Conservation (phyloP, 2,888 invertebrate species). For the Callinectes sapidus region DNA sequence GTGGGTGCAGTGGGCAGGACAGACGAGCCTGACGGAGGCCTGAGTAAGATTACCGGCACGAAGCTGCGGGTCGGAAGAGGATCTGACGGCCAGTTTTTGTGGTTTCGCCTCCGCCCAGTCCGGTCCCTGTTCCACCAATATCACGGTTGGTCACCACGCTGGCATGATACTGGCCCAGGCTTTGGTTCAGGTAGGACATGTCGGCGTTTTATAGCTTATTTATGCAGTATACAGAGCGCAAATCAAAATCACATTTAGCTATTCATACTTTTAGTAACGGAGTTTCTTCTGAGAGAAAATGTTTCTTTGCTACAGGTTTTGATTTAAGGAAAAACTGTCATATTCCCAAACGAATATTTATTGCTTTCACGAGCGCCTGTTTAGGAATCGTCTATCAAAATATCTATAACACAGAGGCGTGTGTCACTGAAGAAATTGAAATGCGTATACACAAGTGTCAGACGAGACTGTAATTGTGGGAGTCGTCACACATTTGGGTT, state of each 20-base stretch:
- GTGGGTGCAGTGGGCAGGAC: conserved; percentile 1
- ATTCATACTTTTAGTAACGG: background rate
- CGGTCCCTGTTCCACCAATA: conserved; percentile 15
- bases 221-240: background rate
- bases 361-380: background rate
- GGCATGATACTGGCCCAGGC: background rate
- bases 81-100: conserved; percentile 11
- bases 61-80: background rate
- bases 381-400: background rate
- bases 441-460: background rate
- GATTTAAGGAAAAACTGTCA: background rate
- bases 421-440: background rate
- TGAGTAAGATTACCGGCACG: background rate
- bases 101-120: background rate
- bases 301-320: background rate
- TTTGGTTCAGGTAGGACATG: background rate
- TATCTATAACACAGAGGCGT: background rate
- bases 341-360: background rate
- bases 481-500: background rate
- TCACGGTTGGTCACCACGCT: conserved; percentile 4
- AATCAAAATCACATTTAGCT: background rate
- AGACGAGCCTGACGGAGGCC: background rate
- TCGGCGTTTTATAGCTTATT: background rate
- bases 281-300: background rate
- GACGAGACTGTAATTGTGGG: background rate